phyloP scores from a whole-genome alignment of 2,888 invertebrate genomes.

The Melanchra persicariae region DNA sequence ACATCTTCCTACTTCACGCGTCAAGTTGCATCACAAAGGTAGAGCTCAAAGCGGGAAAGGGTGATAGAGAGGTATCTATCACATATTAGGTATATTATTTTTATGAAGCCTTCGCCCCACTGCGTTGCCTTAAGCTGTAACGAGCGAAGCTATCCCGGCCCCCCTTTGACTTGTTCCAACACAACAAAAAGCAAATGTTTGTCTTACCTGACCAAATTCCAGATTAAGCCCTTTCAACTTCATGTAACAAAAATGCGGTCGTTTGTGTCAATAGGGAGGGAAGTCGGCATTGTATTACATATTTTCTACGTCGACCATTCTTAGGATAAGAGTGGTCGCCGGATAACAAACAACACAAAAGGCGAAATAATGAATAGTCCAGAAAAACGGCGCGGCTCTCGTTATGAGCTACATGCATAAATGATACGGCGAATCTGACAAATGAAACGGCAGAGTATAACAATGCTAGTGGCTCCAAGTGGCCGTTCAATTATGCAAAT shows the following conservation, averaged over 20 bases:
- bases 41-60: slow-evolving; percentile 21
- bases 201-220: slow-evolving; percentile 85
- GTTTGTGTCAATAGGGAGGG: slow-evolving; percentile 82
- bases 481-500: slow-evolving; percentile 91
- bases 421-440: slow-evolving; percentile 90
- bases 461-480: slow-evolving; percentile 90
- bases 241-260: slow-evolving; percentile 83
- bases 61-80: slow-evolving; percentile 3
- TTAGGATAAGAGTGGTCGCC: slow-evolving; percentile 79
- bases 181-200: slow-evolving; percentile 81
- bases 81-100: slow-evolving; percentile 43
- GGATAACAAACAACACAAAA: slow-evolving; percentile 87
- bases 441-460: slow-evolving; percentile 90
- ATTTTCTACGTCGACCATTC: slow-evolving; percentile 78
- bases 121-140: slow-evolving; percentile 30
- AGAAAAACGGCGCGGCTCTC: slow-evolving; percentile 87
- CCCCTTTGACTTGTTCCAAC: slow-evolving; percentile 73
- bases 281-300: slow-evolving; percentile 80
- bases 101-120: slow-evolving; percentile 10
- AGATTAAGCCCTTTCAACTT: slow-evolving; percentile 85
- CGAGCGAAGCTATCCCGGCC: slow-evolving; percentile 37
- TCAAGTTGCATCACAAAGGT: slow-evolving; percentile 28
- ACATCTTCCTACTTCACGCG: background rate
- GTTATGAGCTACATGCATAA: slow-evolving; percentile 90
- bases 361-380: slow-evolving; percentile 89